Conservation (phyloP, 1,140 invertebrate genomes). For the Caenorhabditis inopinata region DNA sequence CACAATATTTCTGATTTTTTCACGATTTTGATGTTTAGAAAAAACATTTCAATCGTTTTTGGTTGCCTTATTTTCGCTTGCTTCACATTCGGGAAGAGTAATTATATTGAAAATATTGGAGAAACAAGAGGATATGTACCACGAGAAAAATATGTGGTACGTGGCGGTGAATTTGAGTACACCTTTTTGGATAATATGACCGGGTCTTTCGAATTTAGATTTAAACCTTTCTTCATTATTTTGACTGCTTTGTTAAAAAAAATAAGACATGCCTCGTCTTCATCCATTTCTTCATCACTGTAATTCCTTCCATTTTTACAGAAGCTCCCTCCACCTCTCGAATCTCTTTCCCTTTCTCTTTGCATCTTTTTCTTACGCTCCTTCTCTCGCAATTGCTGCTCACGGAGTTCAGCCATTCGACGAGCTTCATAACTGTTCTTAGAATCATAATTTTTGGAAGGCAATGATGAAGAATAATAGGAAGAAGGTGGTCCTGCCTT, state of each 20-base stretch:
- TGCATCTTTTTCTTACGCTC: background rate
- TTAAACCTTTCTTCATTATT: too few species aligned
- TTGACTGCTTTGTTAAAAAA: background rate
- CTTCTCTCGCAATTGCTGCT: conserved; percentile 2
- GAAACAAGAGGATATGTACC: too few species aligned
- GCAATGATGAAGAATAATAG: background rate
- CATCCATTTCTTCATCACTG: conserved; percentile 49
- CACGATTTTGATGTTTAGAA: too few species aligned
- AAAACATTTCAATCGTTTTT: too few species aligned
- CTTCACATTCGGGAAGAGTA: too few species aligned
- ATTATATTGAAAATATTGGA: too few species aligned
- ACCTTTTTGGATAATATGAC: too few species aligned
- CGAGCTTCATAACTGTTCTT: background rate
- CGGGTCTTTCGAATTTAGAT: too few species aligned
- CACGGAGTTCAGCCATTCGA: conserved; percentile 18
- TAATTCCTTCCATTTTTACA: conserved; percentile 33
- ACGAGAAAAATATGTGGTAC: too few species aligned
- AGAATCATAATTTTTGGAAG: background rate
- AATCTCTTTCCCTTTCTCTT: background rate
- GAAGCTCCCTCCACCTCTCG: background rate
- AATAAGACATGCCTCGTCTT: background rate
- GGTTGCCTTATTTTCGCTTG: too few species aligned
- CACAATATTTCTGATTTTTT: too few species aligned
- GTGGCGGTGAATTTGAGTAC: too few species aligned
- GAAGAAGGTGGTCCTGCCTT: background rate